Evolutionary conservation across 2,888 invertebrate genomes (phyloP), one percentile per base, ranked within the genome.

Genomic region (Eulithis prunata): DNA sequence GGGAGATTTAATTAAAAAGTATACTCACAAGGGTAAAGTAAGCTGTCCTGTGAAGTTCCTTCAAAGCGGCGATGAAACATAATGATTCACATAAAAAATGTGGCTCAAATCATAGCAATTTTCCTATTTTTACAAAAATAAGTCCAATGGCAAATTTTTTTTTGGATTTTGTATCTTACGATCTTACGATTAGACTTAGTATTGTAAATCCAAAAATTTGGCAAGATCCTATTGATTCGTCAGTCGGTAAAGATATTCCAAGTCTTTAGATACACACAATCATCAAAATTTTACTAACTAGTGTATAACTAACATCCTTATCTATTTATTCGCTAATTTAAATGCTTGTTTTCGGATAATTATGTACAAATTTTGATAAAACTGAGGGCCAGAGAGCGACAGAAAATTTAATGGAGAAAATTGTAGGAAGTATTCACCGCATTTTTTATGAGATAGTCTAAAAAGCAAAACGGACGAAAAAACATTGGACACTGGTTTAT

Each of bases 11-110:
- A 66, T 41, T 65, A 71, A 66, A n/a, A 74, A 72, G 71, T 73
- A 89, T 93, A 95, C 95, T 95, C 94, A 95, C 95, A 94, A 87
- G 94, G 93, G 85, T 94, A 94, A 74, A 94, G 94, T 83, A 94
- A 93, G 89, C 90, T 94, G 90, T 95, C 95, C 87, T 94, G 94
- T 78, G 94, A 94, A 76, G 94, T 93, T 93, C 95, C 95, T 95
- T 89, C 76, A 78, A 87, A 69, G 88, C 87, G 85, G 87, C 89
- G 75, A 77, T 76, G 79, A 80, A 79, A 80, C 62, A 78, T 75
- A 80, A 75, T 75, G 74, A 75, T 74, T 69, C 75, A 78, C 71
- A 74, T 79, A 75, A 49, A 72, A 58, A 68, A 70, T 56, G 68
- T 70, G 59, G 60, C 63, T 57, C 55, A 58, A 64, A 62, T 49